Evolutionary conservation across 2,888 invertebrate species (phyloP), one percentile per base, ranked within the genome.

Genomic region (Ferdinandea cuprea): DNA sequence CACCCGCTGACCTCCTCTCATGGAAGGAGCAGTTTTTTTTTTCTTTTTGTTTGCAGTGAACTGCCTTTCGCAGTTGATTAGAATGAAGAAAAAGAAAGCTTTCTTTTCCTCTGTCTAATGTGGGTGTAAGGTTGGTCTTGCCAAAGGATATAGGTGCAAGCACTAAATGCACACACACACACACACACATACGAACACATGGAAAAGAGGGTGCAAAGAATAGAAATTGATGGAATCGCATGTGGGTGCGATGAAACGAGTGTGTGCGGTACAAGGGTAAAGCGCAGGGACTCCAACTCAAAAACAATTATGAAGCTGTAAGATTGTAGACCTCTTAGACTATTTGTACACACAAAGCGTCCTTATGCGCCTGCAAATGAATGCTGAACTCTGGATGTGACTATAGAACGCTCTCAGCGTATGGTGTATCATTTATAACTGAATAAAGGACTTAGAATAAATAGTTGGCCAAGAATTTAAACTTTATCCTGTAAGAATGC

Each of bases 401-500:
- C 44, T 54, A 13, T 54, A 19, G 42, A 44, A 42, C 17, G 6
- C 44, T 44, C 2, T 32, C n/a, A 44, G 25, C n/a, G 44, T 37
- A 68, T 58, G 46, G 25, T 58, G 46, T 48, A 58, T 48, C 50
- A 69, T 46, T 69, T 58, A 69, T 69, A 69, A 58, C 69, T 69
- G 35, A 69, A 69, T 58, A 69, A 69, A 59, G 40, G 48, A 50
- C 69, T 71, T 21, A 30, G 50, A 59, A 59, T 30, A 71, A 71
- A 59, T 40, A 71, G 69, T 71, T 71, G 59, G 48, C 59, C 58
- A 71, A 71, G 59, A 71, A 71, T 71, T 59, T 59, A 58, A 71
- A 71, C 59, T 71, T 50, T 59, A 46, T 68, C 63, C 63, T 28
- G 15, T 15, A 66, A 42, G 65, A 37, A 52, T 68, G 50, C 46